Base-by-base conservation (phyloP, 2,113 vertebrate genomes). In the Plectropomus leopardus region DNA sequence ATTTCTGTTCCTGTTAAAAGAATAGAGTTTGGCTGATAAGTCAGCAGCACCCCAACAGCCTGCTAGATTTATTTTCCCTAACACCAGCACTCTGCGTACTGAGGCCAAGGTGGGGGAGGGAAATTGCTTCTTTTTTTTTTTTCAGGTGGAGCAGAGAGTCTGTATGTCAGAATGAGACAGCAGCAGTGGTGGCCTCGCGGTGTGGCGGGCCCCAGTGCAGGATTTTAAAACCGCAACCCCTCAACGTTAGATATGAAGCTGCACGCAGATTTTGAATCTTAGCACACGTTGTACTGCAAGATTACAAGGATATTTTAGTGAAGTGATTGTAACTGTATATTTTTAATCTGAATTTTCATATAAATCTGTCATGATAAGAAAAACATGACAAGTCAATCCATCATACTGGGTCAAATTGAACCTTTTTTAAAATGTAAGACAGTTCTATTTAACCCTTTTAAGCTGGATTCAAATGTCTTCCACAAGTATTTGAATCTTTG, bases 11-110 rank as follows among this genome's bases (percentile, higher is more conserved):
- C 61, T 57, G 44, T 71, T 48, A 51, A 84, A 78, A 87, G 66
- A 87, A 87, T 54, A 63, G 66, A 57, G 44, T 72, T 80, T 45
- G 47, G 77, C 86, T 88, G 86, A 86, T 85, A 85, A 84, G 84
- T 89, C 87, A 76, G 86, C 82, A 79, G 83, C 70, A 59, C 4
- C 84, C 84, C 45, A 70, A 44, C 82, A 60, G 80, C 68, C 44
- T 54, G 50, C 4, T 8, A 72, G 86, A 89, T 90, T 88, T 87
- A 89, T 88, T 88, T n/a, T 85, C 82, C 51, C 54, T n/a, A 63
- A 86, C 83, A 82, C 70, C 73, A 89, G 76, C 73, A 70, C 44
- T 83, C 64, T 32, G 53, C 58, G 73, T 42, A 80, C 63, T 36
- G 72, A 76, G 73, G 63, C 73, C 55, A 53, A 44, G 80, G 9